Evolutionary conservation across 2,113 vertebrate genomes (phyloP).

Genomic region (Phrynosoma blainvillii): DNA sequence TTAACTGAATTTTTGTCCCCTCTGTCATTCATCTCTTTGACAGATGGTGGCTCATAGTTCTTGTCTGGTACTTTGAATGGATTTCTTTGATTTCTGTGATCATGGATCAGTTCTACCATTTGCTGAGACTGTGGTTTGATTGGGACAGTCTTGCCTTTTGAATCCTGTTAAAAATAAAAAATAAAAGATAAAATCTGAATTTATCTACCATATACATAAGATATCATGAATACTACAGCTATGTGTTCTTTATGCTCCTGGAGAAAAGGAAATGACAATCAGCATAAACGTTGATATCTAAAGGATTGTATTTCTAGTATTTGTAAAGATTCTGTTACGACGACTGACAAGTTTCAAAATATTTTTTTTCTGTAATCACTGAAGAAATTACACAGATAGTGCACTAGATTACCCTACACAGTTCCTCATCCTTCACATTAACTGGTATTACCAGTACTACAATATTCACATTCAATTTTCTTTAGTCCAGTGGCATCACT

Average conservation of each 20-base stretch:
- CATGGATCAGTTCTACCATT: slow-evolving; percentile 42
- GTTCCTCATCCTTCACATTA: neutral
- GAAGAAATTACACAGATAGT: neutral
- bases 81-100: slow-evolving; percentile 78
- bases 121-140: slow-evolving; percentile 47
- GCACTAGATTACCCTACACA: neutral
- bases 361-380: neutral
- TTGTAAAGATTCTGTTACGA: neutral
- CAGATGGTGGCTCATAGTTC: slow-evolving; percentile 64
- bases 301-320: neutral
- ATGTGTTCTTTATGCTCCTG: neutral
- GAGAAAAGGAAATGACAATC: neutral
- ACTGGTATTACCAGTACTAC: neutral
- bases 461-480: no score
- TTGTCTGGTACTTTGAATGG: slow-evolving; percentile 85
- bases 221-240: neutral
- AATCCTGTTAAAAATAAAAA: slow-evolving; percentile 69
- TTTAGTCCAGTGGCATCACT: no score
- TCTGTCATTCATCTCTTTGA: slow-evolving; percentile 65
- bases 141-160: slow-evolving; percentile 58
- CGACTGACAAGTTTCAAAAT: neutral
- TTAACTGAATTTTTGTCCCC: slow-evolving; percentile 33
- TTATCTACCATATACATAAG: neutral
- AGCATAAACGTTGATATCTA: neutral
- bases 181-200: slow-evolving; percentile 1